Percentiles rank a stretch among this genome's conserved stretches.
These are phyloP conservation scores for Drosophila nannoptera DNA, from an alignment of 1,140 invertebrate species.

Conservation along the genomic window DNA sequence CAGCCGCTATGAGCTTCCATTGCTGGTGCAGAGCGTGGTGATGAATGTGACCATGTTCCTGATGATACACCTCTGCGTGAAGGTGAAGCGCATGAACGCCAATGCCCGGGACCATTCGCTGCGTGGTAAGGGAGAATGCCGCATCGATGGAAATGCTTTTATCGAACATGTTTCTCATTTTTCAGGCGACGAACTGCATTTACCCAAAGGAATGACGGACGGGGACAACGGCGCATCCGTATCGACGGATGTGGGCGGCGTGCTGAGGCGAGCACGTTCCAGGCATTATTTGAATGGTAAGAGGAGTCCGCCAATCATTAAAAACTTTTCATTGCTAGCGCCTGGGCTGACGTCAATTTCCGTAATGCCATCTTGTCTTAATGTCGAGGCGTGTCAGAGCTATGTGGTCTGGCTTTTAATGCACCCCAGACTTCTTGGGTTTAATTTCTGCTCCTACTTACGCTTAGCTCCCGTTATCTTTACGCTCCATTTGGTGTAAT, in stretches of 20 bases:
- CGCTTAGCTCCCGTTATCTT: constrained; percentile 46
- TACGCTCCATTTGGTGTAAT: constrained; percentile 49
- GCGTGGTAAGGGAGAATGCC: constrained; percentile 83
- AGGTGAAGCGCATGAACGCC: constrained; percentile 90
- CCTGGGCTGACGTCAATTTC: constrained; percentile 54
- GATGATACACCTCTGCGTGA: constrained; percentile 96
- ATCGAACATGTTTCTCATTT: not conserved
- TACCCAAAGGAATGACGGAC: constrained; percentile 76
- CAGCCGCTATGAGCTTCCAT: constrained; percentile 95
- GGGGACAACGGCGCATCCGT: constrained; percentile 64
- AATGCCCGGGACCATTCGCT: constrained; percentile 89
- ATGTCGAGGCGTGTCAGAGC: not conserved
- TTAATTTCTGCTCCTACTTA: constrained; percentile 12
- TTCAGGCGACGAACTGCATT: constrained; percentile 73
- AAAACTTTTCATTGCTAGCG: constrained; percentile 13
- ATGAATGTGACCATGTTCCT: constrained; percentile 98
- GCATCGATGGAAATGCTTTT: not conserved
- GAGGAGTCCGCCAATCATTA: not conserved
- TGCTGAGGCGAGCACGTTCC: constrained; percentile 70
- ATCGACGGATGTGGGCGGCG: constrained; percentile 63
- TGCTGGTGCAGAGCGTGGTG: constrained; percentile 97
- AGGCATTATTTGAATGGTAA: constrained; percentile 78
- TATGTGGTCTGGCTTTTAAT: not conserved
- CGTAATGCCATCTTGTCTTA: constrained; percentile 18
- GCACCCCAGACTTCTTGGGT: constrained; percentile 11